Conservation (phyloP, 2,113 vertebrate species). For the Riparia riparia region DNA sequence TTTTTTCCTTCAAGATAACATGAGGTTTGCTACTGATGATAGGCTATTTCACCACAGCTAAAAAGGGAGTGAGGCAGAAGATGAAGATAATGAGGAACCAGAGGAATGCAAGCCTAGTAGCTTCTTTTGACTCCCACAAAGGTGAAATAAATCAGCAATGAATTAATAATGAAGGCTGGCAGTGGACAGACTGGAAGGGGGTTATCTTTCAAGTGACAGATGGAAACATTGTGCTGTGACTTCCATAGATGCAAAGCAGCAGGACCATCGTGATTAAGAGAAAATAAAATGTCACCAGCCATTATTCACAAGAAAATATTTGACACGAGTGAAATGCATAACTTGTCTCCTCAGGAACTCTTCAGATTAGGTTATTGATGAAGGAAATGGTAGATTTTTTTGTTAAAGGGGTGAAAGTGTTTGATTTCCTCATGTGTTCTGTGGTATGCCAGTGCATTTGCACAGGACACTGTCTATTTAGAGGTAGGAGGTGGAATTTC, state of each 20-base stretch:
- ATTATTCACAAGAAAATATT: neutral
- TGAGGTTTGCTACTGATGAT: neutral
- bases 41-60: neutral
- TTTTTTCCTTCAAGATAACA: neutral
- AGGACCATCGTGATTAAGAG: conserved; percentile 1
- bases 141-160: neutral
- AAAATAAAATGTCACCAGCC: neutral
- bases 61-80: neutral
- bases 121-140: neutral
- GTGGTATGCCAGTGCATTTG: neutral
- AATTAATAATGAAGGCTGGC: neutral
- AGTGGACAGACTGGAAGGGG: neutral
- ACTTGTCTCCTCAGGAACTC: neutral
- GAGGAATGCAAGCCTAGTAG: neutral
- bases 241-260: neutral
- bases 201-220: neutral
- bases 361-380: neutral
- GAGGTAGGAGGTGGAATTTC: neutral
- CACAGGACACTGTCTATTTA: neutral
- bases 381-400: neutral
- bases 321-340: neutral
- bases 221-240: neutral
- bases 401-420: neutral
- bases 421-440: neutral
- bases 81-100: neutral